Conservation (phyloP, 2,888 invertebrate species). For the Morpho achilles region DNA sequence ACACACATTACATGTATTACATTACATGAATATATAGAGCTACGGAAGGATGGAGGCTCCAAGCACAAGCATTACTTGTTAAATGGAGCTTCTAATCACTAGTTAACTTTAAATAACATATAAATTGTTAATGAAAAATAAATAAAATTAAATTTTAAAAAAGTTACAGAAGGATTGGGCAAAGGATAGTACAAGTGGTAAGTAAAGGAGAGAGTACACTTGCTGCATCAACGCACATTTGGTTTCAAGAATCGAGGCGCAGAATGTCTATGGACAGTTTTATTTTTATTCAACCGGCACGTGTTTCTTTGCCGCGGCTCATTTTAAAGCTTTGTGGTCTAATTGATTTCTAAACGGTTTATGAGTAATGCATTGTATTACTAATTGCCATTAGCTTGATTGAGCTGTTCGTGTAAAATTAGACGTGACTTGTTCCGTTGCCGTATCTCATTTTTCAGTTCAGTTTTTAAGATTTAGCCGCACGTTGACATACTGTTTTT, state of each 20-base stretch:
- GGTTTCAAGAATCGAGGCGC: conserved; percentile 43
- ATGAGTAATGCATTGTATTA: conserved; percentile 42
- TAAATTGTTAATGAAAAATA: too few species aligned
- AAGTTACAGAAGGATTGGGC: too few species aligned
- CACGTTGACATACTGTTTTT: too few species aligned
- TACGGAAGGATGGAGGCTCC: too few species aligned
- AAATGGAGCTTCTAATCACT: too few species aligned
- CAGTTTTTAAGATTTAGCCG: too few species aligned
- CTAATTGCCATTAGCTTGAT: conserved; percentile 38
- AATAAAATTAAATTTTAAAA: too few species aligned
- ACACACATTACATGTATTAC: too few species aligned
- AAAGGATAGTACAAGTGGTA: not conserved
- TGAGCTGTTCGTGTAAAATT: conserved; percentile 41
- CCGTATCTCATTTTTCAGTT: too few species aligned
- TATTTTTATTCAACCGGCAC: conserved; percentile 61
- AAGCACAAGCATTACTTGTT: too few species aligned
- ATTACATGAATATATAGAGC: too few species aligned
- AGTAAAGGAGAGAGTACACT: not conserved
- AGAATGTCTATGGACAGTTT: conserved; percentile 55
- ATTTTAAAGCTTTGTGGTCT: conserved; percentile 61
- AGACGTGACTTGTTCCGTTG: not conserved
- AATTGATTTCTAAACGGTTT: conserved; percentile 67
- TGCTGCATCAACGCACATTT: conserved; percentile 31
- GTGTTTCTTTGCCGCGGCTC: conserved; percentile 46
- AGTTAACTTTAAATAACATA: too few species aligned